Conservation (phyloP, 2,888 invertebrate species). For the Erebia aethiops region DNA sequence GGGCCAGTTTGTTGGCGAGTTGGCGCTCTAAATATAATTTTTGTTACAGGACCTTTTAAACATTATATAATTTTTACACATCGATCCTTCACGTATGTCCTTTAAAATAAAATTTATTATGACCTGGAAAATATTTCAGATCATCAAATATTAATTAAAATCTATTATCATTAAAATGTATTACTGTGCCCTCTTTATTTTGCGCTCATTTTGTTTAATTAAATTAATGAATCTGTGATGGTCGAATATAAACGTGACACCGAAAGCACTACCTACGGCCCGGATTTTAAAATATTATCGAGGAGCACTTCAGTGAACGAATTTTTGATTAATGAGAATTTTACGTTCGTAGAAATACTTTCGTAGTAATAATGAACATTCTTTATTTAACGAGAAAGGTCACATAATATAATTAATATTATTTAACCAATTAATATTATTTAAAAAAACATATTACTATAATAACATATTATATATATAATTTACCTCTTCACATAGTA, state of each 20-base stretch:
- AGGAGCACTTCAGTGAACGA: neutral
- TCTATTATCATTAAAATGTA: slow-evolving; percentile 13
- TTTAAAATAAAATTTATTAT: neutral
- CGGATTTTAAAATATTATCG: slow-evolving; percentile 11
- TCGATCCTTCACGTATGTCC: neutral
- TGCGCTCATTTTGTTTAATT: neutral
- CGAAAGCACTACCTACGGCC: neutral
- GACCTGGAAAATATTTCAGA: slow-evolving; percentile 9
- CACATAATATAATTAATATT: too few relatives aligned
- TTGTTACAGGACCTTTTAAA: neutral
- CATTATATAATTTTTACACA: neutral
- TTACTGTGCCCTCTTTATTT: slow-evolving; percentile 1
- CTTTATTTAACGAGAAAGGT: too few relatives aligned
- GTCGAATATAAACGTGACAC: neutral
- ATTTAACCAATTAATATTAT: too few relatives aligned
- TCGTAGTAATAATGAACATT: neutral
- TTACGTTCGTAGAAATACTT: neutral
- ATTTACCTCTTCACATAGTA: too few relatives aligned
- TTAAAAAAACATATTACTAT: too few relatives aligned
- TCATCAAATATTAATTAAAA: too few relatives aligned
- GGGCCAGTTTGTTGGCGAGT: too few relatives aligned
- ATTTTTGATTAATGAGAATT: neutral
- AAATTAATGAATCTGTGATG: slow-evolving; percentile 13
- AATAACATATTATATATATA: too few relatives aligned
- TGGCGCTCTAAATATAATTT: too few relatives aligned